Conservation (phyloP, 2,888 invertebrate genomes). For the Sialis lutaria region DNA sequence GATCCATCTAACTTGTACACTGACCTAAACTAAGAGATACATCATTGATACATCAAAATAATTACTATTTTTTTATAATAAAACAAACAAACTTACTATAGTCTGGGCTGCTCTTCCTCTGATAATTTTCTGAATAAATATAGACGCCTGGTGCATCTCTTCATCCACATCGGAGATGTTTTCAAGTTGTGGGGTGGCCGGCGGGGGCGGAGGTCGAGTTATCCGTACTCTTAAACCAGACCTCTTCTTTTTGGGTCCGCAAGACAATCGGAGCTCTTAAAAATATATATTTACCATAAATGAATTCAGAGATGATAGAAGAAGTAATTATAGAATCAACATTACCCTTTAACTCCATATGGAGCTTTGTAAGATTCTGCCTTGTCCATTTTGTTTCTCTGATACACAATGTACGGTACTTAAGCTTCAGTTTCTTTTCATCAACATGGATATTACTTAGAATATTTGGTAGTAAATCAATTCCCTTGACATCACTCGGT, state of each 20-base stretch:
- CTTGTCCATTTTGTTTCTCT: constrained; percentile 48
- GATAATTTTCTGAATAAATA: constrained; percentile 46
- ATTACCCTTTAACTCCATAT: constrained; percentile 37
- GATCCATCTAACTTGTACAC: too few species aligned
- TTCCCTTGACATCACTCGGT: too few species aligned
- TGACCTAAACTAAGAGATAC: too few species aligned
- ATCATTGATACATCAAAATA: too few species aligned
- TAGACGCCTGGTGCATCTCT: constrained; percentile 32
- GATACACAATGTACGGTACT: constrained; percentile 28
- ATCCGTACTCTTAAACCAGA: background rate
- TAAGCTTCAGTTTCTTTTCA: constrained; percentile 7
- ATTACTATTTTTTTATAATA: too few species aligned
- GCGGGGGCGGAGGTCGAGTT: constrained; percentile 6
- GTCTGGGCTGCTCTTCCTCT: constrained; percentile 55
- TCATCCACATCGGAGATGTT: constrained; percentile 21
- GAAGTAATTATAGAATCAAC: too few species aligned
- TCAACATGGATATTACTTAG: too few species aligned
- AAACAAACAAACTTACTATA: constrained; percentile 28
- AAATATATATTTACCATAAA: too few species aligned
- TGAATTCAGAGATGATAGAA: too few species aligned
- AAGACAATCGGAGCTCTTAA: too few species aligned
- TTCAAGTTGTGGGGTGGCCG: constrained; percentile 18
- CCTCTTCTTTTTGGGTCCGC: too few species aligned
- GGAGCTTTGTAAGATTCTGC: constrained; percentile 36
- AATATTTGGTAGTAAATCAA: too few species aligned